A percentile compares a stretch with the other conserved stretches of the same genome.
Conservation (phyloP, 2,113 vertebrate species). For the Sphyrna mokarran region DNA sequence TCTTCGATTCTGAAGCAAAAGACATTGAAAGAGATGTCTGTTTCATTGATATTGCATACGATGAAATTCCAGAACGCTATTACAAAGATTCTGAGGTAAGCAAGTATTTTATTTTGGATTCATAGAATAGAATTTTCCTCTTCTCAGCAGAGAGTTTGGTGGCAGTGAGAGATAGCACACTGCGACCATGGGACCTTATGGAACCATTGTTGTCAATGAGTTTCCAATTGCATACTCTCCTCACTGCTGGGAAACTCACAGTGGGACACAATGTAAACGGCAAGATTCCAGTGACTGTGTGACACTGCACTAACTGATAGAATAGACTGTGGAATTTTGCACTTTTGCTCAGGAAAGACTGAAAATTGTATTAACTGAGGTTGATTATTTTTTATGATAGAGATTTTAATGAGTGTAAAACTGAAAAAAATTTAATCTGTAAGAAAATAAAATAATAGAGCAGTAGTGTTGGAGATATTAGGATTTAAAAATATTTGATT, state of each 20-base stretch:
- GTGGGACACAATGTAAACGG: too few relatives aligned
- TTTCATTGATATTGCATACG: slow-evolving; percentile 90
- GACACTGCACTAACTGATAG: not conserved
- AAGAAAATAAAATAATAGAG: not conserved
- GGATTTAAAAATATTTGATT: not conserved
- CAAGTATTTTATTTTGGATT: not conserved
- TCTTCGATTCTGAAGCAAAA: slow-evolving; percentile 86
- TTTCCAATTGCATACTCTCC: not conserved
- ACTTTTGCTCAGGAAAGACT: not conserved
- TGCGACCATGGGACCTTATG: too few relatives aligned
- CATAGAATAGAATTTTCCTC: not conserved
- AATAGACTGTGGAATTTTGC: not conserved
- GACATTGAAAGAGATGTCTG: slow-evolving; percentile 90
- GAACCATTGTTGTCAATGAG: too few relatives aligned
- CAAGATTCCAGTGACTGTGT: too few relatives aligned
- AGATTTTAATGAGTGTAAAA: not conserved
- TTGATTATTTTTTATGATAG: not conserved
- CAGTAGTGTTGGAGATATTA: not conserved
- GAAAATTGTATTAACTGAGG: not conserved
- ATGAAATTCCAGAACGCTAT: slow-evolving; percentile 93
- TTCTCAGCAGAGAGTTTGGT: too few relatives aligned
- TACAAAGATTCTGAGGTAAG: slow-evolving; percentile 94
- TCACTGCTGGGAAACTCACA: not conserved
- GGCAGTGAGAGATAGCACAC: too few relatives aligned
- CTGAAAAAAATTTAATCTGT: not conserved